Evolutionary conservation across 2,113 vertebrate species (phyloP), one percentile per base, ranked within the genome.

Genomic region (Rhinolophus sinicus): DNA sequence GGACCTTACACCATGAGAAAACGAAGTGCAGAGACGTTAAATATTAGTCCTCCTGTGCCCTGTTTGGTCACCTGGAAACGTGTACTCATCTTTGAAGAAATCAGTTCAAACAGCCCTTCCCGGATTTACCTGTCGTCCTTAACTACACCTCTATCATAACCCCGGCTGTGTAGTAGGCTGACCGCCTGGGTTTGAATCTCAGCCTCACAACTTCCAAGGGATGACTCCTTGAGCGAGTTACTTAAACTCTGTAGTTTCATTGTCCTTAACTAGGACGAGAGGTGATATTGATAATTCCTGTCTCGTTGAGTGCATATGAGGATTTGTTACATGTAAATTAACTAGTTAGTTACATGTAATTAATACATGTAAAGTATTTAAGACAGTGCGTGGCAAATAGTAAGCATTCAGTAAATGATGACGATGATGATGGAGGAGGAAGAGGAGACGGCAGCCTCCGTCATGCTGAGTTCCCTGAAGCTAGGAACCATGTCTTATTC

Each of bases 391-490:
- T 86, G 67, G 33, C 16, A 35, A 81, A 54, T 30, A 44, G 28
- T 76, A 16, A 85, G 12, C 26, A 26, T 26, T 60, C 47, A 67
- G 16, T 40, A 86, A 10, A 60, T 19, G 28, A 30, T 13, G n/a
- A 35, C 40, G 22, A 24, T 3, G n/a, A 35, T 50, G 22, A 24
- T 3, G 54, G 9, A 7, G 38, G 6, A 30, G 11, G 5, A 18
- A 0, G 24, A 7, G 9, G 2, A 13, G 65, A 10, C 30, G 40
- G 16, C 56, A 6, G 7, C 18, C 13, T 8, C 40, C 5, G 0
- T 44, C 70, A 38, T 38, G 35, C 64, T 62, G 35, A 58, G 5
- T 65, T 67, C 70, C 35, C 30, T 47, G 47, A 82, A 35, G 47
- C 33, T 26, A 92, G 88, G 18, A 78, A 54, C 16, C 28, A 30